phyloP scores from a whole-genome alignment of 2,888 invertebrate species.

The Agonopterix heracliana region DNA sequence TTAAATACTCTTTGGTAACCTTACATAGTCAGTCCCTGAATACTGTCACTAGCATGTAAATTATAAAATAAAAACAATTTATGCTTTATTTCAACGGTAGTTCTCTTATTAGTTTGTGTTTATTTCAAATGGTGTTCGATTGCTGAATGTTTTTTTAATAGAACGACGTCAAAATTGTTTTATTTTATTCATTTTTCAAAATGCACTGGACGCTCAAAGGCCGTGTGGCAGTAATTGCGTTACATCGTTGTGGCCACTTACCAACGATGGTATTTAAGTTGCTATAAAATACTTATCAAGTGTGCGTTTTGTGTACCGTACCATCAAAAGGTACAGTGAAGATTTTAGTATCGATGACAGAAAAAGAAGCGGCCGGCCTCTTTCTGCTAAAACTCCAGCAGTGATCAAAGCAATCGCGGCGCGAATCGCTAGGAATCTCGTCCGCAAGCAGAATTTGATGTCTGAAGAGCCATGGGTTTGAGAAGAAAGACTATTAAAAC shows the following conservation, averaged over 20 bases:
- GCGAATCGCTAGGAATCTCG: neutral
- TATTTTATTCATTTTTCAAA: constrained; percentile 3
- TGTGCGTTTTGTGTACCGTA: constrained; percentile 2
- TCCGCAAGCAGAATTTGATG: neutral
- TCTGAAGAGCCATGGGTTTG: neutral
- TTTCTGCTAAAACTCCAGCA: constrained; percentile 2
- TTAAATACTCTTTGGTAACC: too few relatives aligned
- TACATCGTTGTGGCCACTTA: too few relatives aligned
- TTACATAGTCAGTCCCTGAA: too few relatives aligned
- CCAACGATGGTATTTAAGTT: neutral
- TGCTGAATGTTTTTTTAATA: too few relatives aligned
- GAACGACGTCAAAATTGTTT: too few relatives aligned
- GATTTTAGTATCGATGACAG: constrained; percentile 1
- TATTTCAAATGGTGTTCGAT: too few relatives aligned
- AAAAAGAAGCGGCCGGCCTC: constrained; percentile 1
- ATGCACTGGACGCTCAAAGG: constrained; percentile 3
- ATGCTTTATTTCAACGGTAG: too few relatives aligned
- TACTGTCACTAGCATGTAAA: too few relatives aligned
- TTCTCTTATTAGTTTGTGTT: too few relatives aligned
- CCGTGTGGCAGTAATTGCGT: constrained; percentile 3
- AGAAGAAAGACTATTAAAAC: neutral
- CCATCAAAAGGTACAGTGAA: constrained; percentile 5
- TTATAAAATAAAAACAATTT: too few relatives aligned
- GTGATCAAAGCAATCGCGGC: constrained; percentile 2
- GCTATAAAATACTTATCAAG: neutral